These are phyloP conservation scores for Falco punctatus DNA, from an alignment of 2,113 vertebrate genomes.

Conservation along the genomic window DNA sequence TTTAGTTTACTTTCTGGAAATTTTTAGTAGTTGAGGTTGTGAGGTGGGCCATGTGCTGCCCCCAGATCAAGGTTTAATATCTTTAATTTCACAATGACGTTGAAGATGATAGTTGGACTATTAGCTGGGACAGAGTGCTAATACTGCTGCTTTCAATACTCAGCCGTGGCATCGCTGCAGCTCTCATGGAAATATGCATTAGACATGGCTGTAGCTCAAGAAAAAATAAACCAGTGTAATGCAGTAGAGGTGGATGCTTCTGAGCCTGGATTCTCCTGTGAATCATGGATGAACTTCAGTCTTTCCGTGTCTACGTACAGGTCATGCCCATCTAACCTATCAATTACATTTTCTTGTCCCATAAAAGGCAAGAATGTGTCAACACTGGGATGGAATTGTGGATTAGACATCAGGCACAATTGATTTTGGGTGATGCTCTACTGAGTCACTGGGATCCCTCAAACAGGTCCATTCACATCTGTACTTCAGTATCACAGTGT, in stretches of 20 bases:
- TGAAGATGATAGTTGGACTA: not conserved
- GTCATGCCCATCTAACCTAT: not conserved
- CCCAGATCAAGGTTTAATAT: not conserved
- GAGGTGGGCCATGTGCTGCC: too few relatives aligned
- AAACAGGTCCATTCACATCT: not conserved
- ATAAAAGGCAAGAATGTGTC: conserved; percentile 37
- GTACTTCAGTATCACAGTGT: not conserved
- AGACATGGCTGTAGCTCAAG: not conserved
- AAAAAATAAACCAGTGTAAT: not conserved
- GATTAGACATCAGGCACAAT: not conserved
- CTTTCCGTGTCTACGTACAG: not conserved
- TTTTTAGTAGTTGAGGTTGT: not conserved
- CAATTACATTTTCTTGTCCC: conserved; percentile 23
- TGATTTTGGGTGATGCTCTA: not conserved
- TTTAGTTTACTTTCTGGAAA: not conserved
- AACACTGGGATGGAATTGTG: not conserved
- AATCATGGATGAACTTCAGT: not conserved
- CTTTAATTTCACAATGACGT: not conserved
- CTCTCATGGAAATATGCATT: fast-evolving
- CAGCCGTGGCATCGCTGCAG: not conserved
- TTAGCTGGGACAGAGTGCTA: fast-evolving
- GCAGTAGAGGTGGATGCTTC: not conserved
- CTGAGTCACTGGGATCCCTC: conserved; percentile 11
- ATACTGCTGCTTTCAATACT: not conserved
- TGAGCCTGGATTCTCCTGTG: not conserved